Conservation (phyloP, 2,797 vertebrate genomes). For the Chelidonichthys spinosus region DNA sequence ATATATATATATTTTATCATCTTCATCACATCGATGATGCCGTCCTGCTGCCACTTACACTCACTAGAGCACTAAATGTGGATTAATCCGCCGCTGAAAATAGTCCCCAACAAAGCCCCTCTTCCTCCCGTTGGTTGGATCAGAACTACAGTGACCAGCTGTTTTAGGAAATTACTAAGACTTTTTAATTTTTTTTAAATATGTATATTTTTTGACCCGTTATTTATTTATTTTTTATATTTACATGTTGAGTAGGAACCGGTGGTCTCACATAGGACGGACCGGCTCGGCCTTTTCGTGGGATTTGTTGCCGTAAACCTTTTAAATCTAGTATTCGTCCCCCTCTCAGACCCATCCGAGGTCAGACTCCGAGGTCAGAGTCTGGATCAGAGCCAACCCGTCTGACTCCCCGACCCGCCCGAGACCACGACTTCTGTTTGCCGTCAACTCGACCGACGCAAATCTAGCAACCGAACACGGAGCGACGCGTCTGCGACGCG, state of each 20-base stretch:
- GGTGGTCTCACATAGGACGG: neutral
- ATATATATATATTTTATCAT: neutral
- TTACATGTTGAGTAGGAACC: neutral
- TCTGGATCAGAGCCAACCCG: slow-evolving; percentile 13
- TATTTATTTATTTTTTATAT: neutral
- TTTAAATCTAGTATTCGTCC: too few relatives aligned
- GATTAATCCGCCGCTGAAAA: slow-evolving; percentile 2
- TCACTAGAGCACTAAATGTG: neutral
- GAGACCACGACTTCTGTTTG: neutral
- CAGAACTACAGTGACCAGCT: neutral
- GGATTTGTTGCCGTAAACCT: slow-evolving; percentile 8
- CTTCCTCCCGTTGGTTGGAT: neutral
- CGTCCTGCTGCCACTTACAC: too few relatives aligned
- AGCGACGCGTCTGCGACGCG: slow-evolving; percentile 2
- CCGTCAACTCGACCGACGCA: neutral
- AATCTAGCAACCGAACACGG: slow-evolving; percentile 1
- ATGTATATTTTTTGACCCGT: neutral
- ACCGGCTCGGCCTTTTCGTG: slow-evolving; percentile 3
- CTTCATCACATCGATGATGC: neutral
- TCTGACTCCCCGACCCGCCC: slow-evolving; percentile 29
- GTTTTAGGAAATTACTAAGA: neutral
- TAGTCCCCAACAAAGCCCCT: neutral
- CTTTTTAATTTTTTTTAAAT: neutral
- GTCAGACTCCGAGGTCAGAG: slow-evolving; percentile 9
- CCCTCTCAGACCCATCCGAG: too few relatives aligned